These are phyloP conservation scores for Linurgus olivaceus DNA, from an alignment of 2,797 vertebrate species.

Conservation along the genomic window DNA sequence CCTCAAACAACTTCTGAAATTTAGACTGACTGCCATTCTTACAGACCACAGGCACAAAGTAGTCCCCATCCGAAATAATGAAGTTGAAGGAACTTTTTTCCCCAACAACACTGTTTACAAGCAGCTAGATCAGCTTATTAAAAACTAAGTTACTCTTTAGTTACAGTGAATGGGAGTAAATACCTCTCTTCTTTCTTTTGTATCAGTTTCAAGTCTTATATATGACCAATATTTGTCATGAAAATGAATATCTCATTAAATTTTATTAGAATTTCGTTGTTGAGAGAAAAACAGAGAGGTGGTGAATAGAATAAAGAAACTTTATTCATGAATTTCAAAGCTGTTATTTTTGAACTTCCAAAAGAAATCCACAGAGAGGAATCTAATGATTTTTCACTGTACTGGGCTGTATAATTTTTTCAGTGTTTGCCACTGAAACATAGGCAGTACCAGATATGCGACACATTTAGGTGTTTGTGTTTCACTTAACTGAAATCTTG, in stretches of 20 bases:
- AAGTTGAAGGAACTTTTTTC: background rate
- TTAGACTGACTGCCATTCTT: background rate
- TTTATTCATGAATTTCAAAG: background rate
- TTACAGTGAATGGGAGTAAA: background rate
- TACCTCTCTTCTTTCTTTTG: background rate
- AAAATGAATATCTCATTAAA: background rate
- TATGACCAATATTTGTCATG: background rate
- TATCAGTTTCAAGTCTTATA: background rate
- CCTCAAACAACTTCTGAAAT: background rate
- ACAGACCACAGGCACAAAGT: background rate
- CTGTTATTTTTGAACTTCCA: background rate
- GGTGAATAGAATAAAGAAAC: accelerated
- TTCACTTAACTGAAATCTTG: background rate
- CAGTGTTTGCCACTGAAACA: background rate
- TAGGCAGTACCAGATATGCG: background rate
- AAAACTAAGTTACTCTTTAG: background rate
- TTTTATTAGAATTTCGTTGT: background rate
- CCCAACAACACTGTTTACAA: background rate
- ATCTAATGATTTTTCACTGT: background rate
- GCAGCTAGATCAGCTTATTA: background rate
- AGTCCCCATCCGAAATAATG: background rate
- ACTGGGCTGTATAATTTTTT: background rate
- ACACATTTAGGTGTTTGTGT: background rate
- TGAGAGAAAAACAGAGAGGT: background rate
- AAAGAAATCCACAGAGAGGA: background rate